Conservation (phyloP, 1,140 invertebrate species). For the Subanguina moxae region DNA sequence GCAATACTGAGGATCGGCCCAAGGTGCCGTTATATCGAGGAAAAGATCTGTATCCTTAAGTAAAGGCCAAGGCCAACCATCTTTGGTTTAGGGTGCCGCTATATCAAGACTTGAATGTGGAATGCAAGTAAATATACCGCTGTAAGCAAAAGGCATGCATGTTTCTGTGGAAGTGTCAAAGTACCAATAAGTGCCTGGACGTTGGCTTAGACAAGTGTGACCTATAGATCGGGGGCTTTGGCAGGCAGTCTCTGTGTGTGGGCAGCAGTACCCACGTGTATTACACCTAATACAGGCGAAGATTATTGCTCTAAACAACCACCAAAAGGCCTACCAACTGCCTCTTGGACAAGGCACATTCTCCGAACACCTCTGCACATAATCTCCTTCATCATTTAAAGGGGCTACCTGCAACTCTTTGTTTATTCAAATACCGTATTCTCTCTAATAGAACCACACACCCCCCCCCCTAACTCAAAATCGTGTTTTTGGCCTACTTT, state of each 20-base stretch:
- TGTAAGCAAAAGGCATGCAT: slow-evolving; percentile 61
- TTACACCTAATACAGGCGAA: neutral
- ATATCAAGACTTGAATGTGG: no score
- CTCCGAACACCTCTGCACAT: slow-evolving; percentile 45
- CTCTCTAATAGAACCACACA: no score
- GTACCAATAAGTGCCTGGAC: slow-evolving; percentile 59
- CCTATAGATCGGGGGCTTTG: slow-evolving; percentile 44
- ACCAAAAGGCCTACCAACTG: slow-evolving; percentile 47
- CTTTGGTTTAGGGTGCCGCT: no score
- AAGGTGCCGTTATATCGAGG: neutral
- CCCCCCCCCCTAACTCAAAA: no score
- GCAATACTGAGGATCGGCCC: neutral
- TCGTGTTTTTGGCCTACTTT: no score
- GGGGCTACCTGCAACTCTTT: slow-evolving; percentile 31
- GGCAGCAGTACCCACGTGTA: slow-evolving; percentile 49
- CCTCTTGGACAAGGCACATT: slow-evolving; percentile 44
- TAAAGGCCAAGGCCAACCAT: no score
- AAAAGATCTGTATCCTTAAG: no score
- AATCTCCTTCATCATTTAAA: slow-evolving; percentile 47
- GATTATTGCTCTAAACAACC: slow-evolving; percentile 27
- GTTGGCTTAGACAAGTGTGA: slow-evolving; percentile 51
- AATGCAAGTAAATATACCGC: slow-evolving; percentile 39
- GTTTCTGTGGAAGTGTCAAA: slow-evolving; percentile 53
- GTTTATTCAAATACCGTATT: no score
- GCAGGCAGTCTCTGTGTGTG: slow-evolving; percentile 50